phyloP scores from a whole-genome alignment of 2,113 vertebrate species.

The Cnemophilus loriae region DNA sequence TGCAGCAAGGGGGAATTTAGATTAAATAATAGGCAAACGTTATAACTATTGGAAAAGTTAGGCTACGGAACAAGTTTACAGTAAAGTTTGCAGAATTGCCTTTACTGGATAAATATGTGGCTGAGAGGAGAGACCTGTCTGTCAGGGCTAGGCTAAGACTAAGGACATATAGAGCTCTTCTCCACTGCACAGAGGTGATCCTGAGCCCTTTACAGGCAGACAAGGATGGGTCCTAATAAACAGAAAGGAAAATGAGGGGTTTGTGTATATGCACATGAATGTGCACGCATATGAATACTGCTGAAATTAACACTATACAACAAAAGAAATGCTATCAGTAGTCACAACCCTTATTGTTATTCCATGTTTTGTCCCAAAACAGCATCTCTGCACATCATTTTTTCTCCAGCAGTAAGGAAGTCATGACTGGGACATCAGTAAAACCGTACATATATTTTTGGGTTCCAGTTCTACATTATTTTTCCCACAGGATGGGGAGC shows the following conservation, averaged over 20 bases:
- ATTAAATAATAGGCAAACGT: slow-evolving; percentile 40
- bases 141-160: neutral
- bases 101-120: neutral
- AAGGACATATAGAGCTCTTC: neutral
- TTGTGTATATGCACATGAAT: neutral
- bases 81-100: neutral
- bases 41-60: slow-evolving; percentile 2
- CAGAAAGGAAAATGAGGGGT: neutral
- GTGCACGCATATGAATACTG: neutral
- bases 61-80: neutral
- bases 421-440: neutral
- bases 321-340: neutral
- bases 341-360: neutral
- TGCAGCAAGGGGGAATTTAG: slow-evolving; percentile 24
- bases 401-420: neutral
- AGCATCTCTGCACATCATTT: neutral
- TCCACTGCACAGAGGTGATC: neutral
- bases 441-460: neutral
- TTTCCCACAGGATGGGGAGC: neutral
- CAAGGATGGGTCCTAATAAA: neutral
- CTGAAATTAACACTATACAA: neutral
- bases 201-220: neutral
- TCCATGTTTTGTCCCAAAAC: neutral
- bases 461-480: neutral
- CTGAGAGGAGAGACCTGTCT: neutral